Evolutionary conservation across 2,888 invertebrate genomes (phyloP), one percentile per base, ranked within the genome.

Genomic region (Crepidodera aurea): DNA sequence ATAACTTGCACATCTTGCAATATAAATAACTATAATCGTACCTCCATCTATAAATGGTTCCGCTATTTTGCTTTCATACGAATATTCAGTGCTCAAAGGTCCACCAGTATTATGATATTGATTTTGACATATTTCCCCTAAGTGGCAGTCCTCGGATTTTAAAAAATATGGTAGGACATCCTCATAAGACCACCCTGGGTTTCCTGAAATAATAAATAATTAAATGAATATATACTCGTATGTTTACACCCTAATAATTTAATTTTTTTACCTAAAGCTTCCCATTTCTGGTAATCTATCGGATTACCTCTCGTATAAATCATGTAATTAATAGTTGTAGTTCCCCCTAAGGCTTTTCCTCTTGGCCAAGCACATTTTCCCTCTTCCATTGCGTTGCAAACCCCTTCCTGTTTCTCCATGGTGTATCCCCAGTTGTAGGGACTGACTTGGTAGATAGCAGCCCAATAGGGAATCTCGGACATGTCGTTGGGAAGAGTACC

Each of bases 271-370:
- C 66, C 68, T 62, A 54, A 37, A 8, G 70, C 74, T 57, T 81
- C 83, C 87, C 87, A 92, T 78, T 83, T 79, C 69, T 92, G 88
- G 79, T 88, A 92, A 73, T 92, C 90, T 13, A 82, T 80, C 1
- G 85, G 86, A 72, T 86, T 83, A 0, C 87, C 87, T 53, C 87
- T 78, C 1, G 84, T 82, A 73, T 86, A 87, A 65, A 84, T 83
- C 85, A 86, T 86, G 64, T 74, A 74, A 60, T 78, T 77, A 16
- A 78, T 73, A 3, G 73, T 70, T 7, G 71, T 71, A 0, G 74
- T 69, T 0, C 88, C 88, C 0, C 88, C 88, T 66, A 86, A 69
- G 2, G 84, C 85, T 73, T 83, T 85, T 0, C 87, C 87, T 27
- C 83, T 75, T 0, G 85, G 84, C 83, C 84, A 83, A 29, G 69